phyloP scores from a whole-genome alignment of 1,140 invertebrate species.

The Psilanteris sp. region DNA sequence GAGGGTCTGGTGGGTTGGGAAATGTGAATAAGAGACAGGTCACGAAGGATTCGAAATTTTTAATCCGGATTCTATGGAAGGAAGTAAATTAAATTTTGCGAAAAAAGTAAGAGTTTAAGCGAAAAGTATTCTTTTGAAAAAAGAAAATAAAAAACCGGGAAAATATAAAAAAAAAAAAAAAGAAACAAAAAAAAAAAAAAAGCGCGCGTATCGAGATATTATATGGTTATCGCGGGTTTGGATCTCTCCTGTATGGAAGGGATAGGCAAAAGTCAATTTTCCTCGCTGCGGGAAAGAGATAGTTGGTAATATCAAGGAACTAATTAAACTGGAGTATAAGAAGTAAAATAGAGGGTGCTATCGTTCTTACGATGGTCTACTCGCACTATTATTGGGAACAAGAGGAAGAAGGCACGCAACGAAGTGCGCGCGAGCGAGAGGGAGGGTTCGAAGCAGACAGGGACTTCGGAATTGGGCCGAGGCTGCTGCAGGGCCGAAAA shows the following conservation, averaged over 20 bases:
- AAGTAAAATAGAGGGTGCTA: constrained; percentile 74
- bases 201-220: constrained; percentile 31
- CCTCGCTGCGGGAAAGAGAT: constrained; percentile 67
- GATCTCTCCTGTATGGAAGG: constrained; percentile 31
- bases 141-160: no score
- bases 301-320: constrained; percentile 74
- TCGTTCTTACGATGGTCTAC: constrained; percentile 67
- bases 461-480: constrained; percentile 51
- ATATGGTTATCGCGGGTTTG: constrained; percentile 19
- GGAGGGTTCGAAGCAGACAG: constrained; percentile 33
- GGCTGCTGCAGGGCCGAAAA: constrained; percentile 69
- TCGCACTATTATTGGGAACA: constrained; percentile 47
- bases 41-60: no score
- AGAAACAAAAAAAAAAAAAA: no score
- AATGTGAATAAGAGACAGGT: no score
- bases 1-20: no score
- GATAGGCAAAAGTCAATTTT: constrained; percentile 49
- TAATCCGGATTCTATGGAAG: no score
- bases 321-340: constrained; percentile 77
- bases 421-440: background rate
- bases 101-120: no score
- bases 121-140: no score
- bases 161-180: no score
- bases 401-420: constrained; percentile 5
- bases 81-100: no score